phyloP scores from a whole-genome alignment of 2,113 vertebrate genomes.

The Ageneiosus marmoratus region DNA sequence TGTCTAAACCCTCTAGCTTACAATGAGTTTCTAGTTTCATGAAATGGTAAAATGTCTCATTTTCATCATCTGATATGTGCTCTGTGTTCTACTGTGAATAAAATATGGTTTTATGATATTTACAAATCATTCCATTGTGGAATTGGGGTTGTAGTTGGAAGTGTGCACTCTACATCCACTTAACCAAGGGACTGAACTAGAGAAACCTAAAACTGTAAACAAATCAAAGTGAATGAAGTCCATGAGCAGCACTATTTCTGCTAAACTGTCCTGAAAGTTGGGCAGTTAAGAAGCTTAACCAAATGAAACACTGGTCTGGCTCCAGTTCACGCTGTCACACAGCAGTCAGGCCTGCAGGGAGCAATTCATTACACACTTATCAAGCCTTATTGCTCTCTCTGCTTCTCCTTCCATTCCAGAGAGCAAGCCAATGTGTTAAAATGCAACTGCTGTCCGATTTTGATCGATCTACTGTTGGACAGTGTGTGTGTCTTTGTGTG shows the following conservation, averaged over 20 bases:
- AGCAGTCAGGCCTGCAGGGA: conserved; percentile 12
- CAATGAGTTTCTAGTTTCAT: too few species aligned
- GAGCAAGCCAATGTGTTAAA: conserved; percentile 28
- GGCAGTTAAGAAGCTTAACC: conserved; percentile 20
- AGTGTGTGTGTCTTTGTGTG: conserved; percentile 7
- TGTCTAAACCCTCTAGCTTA: too few species aligned
- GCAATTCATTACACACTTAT: conserved; percentile 37
- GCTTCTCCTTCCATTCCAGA: conserved; percentile 22
- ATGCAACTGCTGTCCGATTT: conserved; percentile 25
- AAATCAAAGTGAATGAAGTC: conserved; percentile 11
- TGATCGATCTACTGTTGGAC: conserved; percentile 35
- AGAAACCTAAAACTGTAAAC: neutral
- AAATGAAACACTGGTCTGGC: conserved; percentile 23
- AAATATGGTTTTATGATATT: too few species aligned
- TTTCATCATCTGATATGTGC: too few species aligned
- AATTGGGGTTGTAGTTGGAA: neutral
- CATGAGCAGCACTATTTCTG: neutral
- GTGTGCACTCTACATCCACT: neutral
- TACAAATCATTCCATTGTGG: too few species aligned
- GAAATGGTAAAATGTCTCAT: too few species aligned
- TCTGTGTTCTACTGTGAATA: too few species aligned
- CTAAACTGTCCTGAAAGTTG: conserved; percentile 11
- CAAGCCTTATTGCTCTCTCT: conserved; percentile 23
- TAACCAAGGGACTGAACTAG: neutral
- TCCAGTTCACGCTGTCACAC: conserved; percentile 13